phyloP scores from a whole-genome alignment of 2,113 vertebrate genomes.

The Nycticebus coucang region DNA sequence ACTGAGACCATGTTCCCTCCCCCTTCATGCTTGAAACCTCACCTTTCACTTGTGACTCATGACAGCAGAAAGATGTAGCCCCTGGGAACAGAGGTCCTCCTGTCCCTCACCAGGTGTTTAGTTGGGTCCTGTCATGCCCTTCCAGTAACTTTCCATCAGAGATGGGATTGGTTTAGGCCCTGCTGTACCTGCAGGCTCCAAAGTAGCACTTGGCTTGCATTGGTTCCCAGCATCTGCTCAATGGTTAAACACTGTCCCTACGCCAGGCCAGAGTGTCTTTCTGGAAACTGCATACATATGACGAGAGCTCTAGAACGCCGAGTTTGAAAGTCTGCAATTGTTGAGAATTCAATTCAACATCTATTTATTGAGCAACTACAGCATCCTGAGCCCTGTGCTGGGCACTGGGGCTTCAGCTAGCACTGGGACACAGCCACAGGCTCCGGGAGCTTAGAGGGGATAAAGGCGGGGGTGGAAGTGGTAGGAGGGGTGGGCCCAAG shows the following conservation, averaged over 20 bases:
- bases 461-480: background rate
- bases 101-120: accelerated
- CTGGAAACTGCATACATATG: background rate
- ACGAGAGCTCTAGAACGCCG: background rate
- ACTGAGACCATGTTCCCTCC: background rate
- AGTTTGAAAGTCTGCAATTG: background rate
- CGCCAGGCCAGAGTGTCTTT: background rate
- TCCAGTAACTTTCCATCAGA: background rate
- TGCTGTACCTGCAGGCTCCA: background rate
- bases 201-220: background rate
- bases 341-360: background rate
- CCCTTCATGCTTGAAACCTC: background rate
- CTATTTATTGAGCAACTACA: background rate
- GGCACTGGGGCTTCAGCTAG: background rate
- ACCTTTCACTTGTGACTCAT: background rate
- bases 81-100: background rate
- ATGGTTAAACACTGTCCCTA: background rate
- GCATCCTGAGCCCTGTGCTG: background rate
- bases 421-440: background rate
- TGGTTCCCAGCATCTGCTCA: background rate
- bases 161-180: accelerated
- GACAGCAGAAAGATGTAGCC: background rate
- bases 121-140: accelerated
- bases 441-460: background rate
- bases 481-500: no score